A percentile compares a stretch with the other conserved stretches of the same genome.
phyloP scores from a whole-genome alignment of 1,140 invertebrate species.

The Nixonia krombeini region DNA sequence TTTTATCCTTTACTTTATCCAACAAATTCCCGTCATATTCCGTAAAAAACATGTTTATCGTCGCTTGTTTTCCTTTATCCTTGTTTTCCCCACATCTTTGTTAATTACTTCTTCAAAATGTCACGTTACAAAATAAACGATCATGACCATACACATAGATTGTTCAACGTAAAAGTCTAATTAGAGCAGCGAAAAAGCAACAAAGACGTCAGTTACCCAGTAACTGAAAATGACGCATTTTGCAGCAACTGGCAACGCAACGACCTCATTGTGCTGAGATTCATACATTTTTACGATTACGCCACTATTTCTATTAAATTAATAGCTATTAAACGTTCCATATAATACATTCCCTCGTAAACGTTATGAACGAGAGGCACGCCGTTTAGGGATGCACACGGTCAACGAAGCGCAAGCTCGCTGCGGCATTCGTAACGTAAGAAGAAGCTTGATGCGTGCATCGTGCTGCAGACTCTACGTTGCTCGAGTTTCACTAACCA shows the following conservation, averaged over 20 bases:
- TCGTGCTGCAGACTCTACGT: too few relatives aligned
- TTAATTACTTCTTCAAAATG: too few relatives aligned
- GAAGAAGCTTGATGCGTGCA: constrained; percentile 30
- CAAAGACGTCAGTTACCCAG: background rate
- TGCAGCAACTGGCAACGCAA: constrained; percentile 10
- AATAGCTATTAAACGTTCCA: constrained; percentile 8
- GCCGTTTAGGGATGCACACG: background rate
- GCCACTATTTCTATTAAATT: constrained; percentile 28
- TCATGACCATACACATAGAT: too few relatives aligned
- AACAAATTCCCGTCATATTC: too few relatives aligned
- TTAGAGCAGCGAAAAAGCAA: too few relatives aligned
- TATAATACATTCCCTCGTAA: constrained; percentile 36
- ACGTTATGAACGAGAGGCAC: constrained; percentile 36
- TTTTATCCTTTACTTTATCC: too few relatives aligned
- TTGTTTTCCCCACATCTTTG: too few relatives aligned
- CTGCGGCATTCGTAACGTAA: constrained; percentile 25
- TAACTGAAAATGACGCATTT: constrained; percentile 20
- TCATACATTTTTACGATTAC: constrained; percentile 11
- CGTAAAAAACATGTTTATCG: too few relatives aligned
- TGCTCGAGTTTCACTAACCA: too few relatives aligned
- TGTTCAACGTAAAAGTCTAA: too few relatives aligned
- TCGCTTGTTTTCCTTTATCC: too few relatives aligned
- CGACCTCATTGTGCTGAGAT: background rate
- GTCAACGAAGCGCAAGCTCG: constrained; percentile 37
- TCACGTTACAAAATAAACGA: too few relatives aligned